phyloP scores from a whole-genome alignment of 2,113 vertebrate genomes.

The Romanogobio albipinnatus region DNA sequence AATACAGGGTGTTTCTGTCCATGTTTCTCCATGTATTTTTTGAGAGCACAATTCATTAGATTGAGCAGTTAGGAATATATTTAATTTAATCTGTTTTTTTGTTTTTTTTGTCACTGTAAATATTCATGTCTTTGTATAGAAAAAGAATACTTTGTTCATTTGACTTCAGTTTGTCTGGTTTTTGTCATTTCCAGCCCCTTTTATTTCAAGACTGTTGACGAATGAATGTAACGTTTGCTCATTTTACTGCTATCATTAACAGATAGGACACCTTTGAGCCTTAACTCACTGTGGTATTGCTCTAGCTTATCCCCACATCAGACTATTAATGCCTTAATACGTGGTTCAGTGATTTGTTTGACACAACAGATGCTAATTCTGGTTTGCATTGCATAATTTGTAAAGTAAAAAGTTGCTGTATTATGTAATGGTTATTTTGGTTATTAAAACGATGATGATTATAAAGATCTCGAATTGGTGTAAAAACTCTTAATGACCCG shows the following conservation, averaged over 20 bases:
- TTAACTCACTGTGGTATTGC: conserved; percentile 65
- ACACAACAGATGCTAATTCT: neutral
- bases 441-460: neutral
- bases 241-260: conserved; percentile 55
- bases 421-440: conserved; percentile 9
- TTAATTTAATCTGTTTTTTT: conserved; percentile 26
- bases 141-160: neutral
- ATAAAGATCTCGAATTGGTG: neutral
- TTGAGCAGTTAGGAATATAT: neutral
- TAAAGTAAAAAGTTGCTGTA: neutral
- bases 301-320: conserved; percentile 63
- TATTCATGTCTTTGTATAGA: conserved; percentile 29
- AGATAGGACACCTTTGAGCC: conserved; percentile 63
- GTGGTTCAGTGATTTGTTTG: neutral
- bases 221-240: conserved; percentile 63
- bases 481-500: neutral
- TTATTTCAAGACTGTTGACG: conserved; percentile 60
- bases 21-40: neutral
- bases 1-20: neutral
- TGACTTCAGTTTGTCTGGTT: neutral
- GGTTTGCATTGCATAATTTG: neutral
- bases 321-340: conserved; percentile 63
- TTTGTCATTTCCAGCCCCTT: neutral
- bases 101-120: conserved; percentile 47
- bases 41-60: neutral